Percentiles rank a stretch among this genome's conserved stretches.
Evolutionary conservation across 2,113 vertebrate genomes (phyloP).

Genomic region (Sporophila hypoxantha): DNA sequence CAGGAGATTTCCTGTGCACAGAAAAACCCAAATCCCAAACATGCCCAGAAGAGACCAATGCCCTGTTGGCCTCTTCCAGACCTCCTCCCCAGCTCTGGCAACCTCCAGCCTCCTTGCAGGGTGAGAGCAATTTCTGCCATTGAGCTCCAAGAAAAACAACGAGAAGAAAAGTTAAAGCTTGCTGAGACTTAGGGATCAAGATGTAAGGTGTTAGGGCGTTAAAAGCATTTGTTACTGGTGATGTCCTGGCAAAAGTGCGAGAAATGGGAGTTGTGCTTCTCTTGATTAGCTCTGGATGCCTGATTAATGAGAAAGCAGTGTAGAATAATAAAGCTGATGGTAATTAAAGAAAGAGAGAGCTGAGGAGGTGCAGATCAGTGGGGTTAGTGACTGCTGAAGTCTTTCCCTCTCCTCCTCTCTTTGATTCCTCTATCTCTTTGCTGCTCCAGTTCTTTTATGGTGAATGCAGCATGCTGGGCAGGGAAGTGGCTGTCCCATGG

Average conservation of each 20-base stretch:
- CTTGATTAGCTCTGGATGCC: not conserved
- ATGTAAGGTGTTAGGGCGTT: not conserved
- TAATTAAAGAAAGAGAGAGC: not conserved
- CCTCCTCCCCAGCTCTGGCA: not conserved
- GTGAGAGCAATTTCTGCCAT: not conserved
- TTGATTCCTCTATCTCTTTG: accelerated
- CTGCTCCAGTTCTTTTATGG: not conserved
- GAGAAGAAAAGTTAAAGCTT: not conserved
- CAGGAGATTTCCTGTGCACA: not conserved
- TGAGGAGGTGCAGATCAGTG: not conserved
- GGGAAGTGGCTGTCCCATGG: not conserved
- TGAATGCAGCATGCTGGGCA: not conserved
- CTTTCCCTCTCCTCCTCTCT: not conserved
- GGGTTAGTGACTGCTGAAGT: not conserved
- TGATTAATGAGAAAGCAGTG: not conserved
- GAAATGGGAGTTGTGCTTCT: not conserved
- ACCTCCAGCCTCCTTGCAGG: not conserved
- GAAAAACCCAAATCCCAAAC: not conserved
- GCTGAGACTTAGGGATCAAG: not conserved
- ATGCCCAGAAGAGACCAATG: accelerated
- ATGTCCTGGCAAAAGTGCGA: not conserved
- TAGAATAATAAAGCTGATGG: not conserved
- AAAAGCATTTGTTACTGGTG: not conserved
- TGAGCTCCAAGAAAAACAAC: not conserved
- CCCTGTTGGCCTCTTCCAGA: not conserved